phyloP scores from a whole-genome alignment of 2,113 vertebrate species.

The Hoplias malabaricus region DNA sequence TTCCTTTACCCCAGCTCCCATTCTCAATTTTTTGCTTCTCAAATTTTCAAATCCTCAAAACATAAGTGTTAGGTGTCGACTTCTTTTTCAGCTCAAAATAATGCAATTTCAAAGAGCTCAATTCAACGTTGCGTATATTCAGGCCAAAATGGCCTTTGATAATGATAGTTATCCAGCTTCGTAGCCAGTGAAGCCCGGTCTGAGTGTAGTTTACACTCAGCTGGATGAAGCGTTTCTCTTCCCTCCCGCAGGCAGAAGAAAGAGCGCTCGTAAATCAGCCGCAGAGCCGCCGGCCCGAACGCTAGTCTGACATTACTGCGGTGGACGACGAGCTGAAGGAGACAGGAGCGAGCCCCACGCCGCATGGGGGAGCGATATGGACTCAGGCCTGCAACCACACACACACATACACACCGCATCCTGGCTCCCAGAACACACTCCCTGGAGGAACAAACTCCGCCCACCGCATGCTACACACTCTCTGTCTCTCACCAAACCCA shows the following conservation, averaged over 20 bases:
- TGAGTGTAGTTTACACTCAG: not conserved
- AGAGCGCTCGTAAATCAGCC: slow-evolving; percentile 28
- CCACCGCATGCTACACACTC: slow-evolving; percentile 15
- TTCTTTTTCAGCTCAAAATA: no score
- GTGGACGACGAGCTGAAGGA: not conserved
- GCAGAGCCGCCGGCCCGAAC: slow-evolving; percentile 20
- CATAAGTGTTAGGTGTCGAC: no score
- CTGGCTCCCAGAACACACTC: slow-evolving; percentile 36
- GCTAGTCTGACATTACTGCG: slow-evolving; percentile 48
- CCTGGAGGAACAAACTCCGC: slow-evolving; percentile 22
- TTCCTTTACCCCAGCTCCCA: no score
- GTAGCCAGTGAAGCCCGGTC: not conserved
- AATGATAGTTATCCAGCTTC: not conserved
- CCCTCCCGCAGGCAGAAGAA: not conserved
- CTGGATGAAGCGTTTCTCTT: not conserved
- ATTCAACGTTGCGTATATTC: not conserved
- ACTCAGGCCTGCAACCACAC: slow-evolving; percentile 38
- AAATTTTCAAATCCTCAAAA: no score
- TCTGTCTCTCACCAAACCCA: not conserved
- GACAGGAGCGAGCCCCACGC: slow-evolving; percentile 5
- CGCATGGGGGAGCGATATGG: slow-evolving; percentile 10
- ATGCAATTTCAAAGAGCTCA: no score
- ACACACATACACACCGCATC: slow-evolving; percentile 43
- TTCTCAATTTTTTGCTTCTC: no score
- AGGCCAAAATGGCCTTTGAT: not conserved